Conservation (phyloP, 2,797 vertebrate species). For the Microctenopoma stevenorrisi region DNA sequence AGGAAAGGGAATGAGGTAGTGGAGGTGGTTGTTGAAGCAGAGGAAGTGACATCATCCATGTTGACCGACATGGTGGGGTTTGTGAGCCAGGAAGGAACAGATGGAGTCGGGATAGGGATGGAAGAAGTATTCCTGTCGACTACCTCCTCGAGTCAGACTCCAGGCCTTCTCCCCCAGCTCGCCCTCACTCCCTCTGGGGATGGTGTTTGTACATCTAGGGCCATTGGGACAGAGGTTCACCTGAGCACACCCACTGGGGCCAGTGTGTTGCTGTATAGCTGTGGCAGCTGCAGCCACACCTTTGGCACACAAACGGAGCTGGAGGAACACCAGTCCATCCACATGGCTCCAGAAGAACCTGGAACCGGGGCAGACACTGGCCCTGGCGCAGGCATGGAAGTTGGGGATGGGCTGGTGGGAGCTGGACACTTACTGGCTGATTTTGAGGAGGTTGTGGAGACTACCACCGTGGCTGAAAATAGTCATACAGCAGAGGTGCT, state of each 20-base stretch:
- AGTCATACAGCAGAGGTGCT: conserved; percentile 81
- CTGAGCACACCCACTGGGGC: conserved; percentile 82
- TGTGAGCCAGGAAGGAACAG: conserved; percentile 80
- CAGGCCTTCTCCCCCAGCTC: conserved; percentile 74
- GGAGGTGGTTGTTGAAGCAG: conserved; percentile 72
- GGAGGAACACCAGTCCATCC: conserved; percentile 87
- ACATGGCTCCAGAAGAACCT: conserved; percentile 71
- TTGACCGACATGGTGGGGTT: conserved; percentile 86
- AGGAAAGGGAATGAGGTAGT: conserved; percentile 60
- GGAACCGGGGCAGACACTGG: conserved; percentile 51
- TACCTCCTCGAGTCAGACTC: conserved; percentile 61
- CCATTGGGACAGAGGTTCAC: conserved; percentile 82
- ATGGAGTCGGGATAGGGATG: conserved; percentile 81
- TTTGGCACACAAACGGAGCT: conserved; percentile 88
- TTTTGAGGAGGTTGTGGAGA: conserved; percentile 88
- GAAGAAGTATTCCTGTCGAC: conserved; percentile 84
- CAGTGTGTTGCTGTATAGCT: conserved; percentile 88
- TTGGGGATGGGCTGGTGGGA: conserved; percentile 80
- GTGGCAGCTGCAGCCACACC: conserved; percentile 88
- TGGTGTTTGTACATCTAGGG: conserved; percentile 57
- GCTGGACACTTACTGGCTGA: conserved; percentile 84
- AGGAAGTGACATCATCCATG: conserved; percentile 82
- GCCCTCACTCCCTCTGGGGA: conserved; percentile 71
- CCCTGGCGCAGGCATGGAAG: conserved; percentile 66
- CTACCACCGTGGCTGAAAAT: conserved; percentile 82